A percentile compares a stretch with the other conserved stretches of the same genome.
phyloP scores from a whole-genome alignment of 2,113 vertebrate genomes.

The Barbus barbus region DNA sequence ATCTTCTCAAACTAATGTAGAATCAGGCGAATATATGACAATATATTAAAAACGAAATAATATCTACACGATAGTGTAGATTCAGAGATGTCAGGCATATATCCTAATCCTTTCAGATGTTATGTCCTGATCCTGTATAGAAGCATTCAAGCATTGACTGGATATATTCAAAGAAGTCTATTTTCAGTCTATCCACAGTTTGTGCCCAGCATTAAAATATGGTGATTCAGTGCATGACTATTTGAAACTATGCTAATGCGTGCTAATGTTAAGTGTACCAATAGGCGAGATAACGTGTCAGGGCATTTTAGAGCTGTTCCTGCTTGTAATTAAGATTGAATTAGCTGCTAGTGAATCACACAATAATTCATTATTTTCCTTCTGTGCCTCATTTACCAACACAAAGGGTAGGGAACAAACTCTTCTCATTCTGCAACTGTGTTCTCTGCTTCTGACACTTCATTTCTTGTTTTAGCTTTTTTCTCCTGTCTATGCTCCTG shows the following conservation, averaged over 20 bases:
- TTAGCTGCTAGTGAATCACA: neutral
- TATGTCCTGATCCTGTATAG: neutral
- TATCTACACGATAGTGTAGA: neutral
- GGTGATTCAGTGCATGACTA: neutral
- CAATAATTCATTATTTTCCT: neutral
- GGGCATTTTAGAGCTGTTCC: neutral
- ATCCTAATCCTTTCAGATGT: neutral
- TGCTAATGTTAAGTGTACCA: neutral
- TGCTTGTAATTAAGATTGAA: conserved; percentile 1
- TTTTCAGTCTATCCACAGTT: neutral
- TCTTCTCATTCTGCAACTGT: neutral
- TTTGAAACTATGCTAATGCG: neutral
- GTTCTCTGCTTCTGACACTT: neutral
- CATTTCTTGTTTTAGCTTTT: neutral
- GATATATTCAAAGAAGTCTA: neutral
- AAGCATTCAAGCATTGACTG: neutral
- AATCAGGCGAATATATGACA: neutral
- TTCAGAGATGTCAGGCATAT: neutral
- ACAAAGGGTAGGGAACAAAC: neutral
- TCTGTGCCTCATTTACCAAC: neutral
- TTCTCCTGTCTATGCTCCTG: neutral
- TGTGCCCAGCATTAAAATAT: neutral
- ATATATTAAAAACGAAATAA: neutral
- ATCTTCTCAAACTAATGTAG: neutral
- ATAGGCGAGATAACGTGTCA: neutral